Conservation (phyloP, 2,797 vertebrate species). For the Acrocephalus scirpaceus region DNA sequence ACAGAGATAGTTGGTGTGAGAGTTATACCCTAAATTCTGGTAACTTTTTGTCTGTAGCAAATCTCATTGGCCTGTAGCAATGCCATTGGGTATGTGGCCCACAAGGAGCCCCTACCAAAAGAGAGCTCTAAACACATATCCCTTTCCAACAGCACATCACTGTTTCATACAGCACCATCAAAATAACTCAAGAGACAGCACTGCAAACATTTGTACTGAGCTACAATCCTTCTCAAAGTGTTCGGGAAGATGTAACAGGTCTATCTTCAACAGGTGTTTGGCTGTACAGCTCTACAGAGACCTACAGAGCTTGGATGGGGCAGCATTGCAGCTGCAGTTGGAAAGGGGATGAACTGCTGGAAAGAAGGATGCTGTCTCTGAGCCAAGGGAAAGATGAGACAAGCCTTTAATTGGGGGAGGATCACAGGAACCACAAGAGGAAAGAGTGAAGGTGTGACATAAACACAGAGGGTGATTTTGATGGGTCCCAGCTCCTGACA, state of each 20-base stretch:
- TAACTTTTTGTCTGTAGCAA: not conserved
- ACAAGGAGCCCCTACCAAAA: not conserved
- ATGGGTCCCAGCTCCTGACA: not conserved
- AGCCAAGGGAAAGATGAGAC: not conserved
- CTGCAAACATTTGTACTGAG: not conserved
- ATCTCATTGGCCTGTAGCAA: not conserved
- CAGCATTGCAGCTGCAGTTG: rapidly evolving
- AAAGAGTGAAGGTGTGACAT: not conserved
- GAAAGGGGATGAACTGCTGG: not conserved
- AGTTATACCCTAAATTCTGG: not conserved
- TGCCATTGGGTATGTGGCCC: not conserved
- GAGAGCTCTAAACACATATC: not conserved
- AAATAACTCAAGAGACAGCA: not conserved
- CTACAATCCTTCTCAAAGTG: not conserved
- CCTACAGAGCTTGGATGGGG: not conserved
- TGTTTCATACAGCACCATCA: not conserved
- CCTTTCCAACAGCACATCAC: not conserved
- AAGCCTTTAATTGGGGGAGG: not conserved
- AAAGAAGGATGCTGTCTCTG: not conserved
- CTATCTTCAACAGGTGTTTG: not conserved
- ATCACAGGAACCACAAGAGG: not conserved
- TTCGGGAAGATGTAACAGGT: not conserved
- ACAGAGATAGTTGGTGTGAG: not conserved
- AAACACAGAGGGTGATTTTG: not conserved
- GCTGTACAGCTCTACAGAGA: not conserved